Base-by-base conservation (phyloP, 2,797 vertebrate genomes). In the Harpia harpyja region DNA sequence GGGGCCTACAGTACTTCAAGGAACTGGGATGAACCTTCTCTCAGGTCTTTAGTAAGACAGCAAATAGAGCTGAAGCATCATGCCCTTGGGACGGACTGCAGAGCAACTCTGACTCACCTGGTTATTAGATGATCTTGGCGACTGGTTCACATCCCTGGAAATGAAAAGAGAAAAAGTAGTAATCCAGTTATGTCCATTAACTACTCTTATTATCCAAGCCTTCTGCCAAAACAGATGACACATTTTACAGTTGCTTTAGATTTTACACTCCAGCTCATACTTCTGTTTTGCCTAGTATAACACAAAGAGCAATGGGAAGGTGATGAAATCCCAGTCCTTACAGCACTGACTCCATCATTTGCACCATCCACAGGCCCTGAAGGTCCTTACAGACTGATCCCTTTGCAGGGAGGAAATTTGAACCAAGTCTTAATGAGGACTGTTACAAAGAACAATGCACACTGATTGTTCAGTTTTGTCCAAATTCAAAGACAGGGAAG, bases 141-240 rank as follows among this genome's bases (percentile, higher is more conserved):
- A 98, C 90, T 99, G 98, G 20, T 98, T 97, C 15, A 96, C 95
- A 73, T 99, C 99, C 95, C 99, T 99, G 88, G 79, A 97, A 98
- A 60, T 32, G 77, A 37, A 75, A 59, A 73, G 32, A 95, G 44
- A 83, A 73, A 91, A 72, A 84, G 27, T 16, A 69, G 43, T 44
- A 81, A 88, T 35, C 28, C 46, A 59, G 33, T 81, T 41, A 75
- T 7, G 41, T 30, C 44, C 85, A 46, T 87, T 74, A 94, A 70
- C 32, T 57, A 30, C 56, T 82, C 12, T 70, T 44, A 74, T 61
- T 74, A 88, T 12, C 23, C 61, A 56, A 49, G 37, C 14, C 57
- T 89, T 80, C 85, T 77, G 83, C 23, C 88, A 88, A 73, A 88
- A 64, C 22, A 85, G 43, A 68, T 60, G 54, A 75, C 14, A 21